Conservation (phyloP, 2,113 vertebrate species). For the human (Homo sapiens) region DNA sequence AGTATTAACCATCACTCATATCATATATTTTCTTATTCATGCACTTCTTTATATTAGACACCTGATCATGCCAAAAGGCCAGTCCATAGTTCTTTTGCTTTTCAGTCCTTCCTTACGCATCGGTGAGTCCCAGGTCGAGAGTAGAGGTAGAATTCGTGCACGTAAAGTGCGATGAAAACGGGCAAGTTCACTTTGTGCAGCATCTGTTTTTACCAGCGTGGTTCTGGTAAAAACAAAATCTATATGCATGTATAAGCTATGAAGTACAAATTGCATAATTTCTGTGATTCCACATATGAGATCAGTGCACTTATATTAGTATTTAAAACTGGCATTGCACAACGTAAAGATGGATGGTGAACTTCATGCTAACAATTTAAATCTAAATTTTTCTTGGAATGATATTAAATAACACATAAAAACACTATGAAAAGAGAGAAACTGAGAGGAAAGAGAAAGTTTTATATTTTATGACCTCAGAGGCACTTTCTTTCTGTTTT, state of each 20-base stretch:
- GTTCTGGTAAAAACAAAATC: background rate
- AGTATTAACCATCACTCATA: no score
- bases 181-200: background rate
- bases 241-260: fast-evolving
- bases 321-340: background rate
- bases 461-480: no score
- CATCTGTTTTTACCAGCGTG: background rate
- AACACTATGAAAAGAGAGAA: background rate
- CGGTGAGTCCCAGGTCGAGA: no score
- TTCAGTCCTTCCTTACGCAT: background rate
- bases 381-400: background rate
- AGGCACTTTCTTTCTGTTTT: background rate
- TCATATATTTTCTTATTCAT: background rate
- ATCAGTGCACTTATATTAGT: background rate
- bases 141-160: background rate
- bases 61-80: no score
- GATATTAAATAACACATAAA: background rate
- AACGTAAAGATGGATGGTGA: background rate
- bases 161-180: background rate
- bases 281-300: background rate
- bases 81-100: background rate
- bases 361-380: background rate
- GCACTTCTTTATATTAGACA: background rate
- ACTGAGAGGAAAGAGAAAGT: background rate
- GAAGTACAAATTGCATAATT: background rate